A percentile compares a stretch with the other conserved stretches of the same genome.
phyloP scores from a whole-genome alignment of 2,888 invertebrate genomes.

The Eilema caniola region DNA sequence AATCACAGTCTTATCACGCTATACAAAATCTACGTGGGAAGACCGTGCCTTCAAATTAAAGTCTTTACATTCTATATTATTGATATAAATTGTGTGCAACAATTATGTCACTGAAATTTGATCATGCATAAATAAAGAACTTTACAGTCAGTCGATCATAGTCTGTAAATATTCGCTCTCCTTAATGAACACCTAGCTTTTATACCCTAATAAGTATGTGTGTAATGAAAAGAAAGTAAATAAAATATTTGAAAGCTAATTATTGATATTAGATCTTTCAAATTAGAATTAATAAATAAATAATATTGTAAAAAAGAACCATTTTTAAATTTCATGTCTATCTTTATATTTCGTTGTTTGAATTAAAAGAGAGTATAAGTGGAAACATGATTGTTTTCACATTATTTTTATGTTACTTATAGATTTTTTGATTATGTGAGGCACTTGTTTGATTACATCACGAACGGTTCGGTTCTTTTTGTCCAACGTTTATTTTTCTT shows the following conservation, averaged over 20 bases:
- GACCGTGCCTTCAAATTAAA: too few relatives aligned
- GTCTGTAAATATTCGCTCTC: neutral
- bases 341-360: neutral
- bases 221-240: too few relatives aligned
- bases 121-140: conserved; percentile 13
- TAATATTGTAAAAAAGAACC: too few relatives aligned
- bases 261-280: too few relatives aligned
- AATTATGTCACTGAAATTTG: conserved; percentile 11
- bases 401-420: conserved; percentile 28
- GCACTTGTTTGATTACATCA: conserved; percentile 43
- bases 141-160: neutral
- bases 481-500: conserved; percentile 25
- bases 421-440: conserved; percentile 20
- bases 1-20: too few relatives aligned
- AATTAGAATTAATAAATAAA: too few relatives aligned
- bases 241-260: too few relatives aligned
- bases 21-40: too few relatives aligned
- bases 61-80: too few relatives aligned
- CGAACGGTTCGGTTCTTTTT: conserved; percentile 26
- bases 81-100: neutral
- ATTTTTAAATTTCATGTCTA: neutral
- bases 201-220: neutral
- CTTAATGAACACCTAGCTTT: neutral
- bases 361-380: conserved; percentile 20
- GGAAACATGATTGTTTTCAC: conserved; percentile 30